phyloP scores from a whole-genome alignment of 2,113 vertebrate species.

The Ploceus nigricollis region DNA sequence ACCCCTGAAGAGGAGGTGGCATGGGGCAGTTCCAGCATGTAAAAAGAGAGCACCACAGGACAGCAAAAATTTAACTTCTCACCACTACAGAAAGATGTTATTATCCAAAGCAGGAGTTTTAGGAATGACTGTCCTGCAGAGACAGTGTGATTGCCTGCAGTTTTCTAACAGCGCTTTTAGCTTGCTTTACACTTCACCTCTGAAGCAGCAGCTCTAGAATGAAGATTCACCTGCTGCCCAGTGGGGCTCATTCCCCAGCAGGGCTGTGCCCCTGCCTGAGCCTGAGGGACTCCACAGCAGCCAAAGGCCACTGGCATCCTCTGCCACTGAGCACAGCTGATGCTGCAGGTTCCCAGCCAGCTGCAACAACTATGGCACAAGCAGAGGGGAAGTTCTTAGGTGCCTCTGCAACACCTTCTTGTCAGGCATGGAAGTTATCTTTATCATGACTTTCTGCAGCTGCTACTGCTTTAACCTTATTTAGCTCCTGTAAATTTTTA shows the following conservation, averaged over 20 bases:
- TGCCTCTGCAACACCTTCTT: neutral
- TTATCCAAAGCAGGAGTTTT: neutral
- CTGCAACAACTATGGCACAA: neutral
- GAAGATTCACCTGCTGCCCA: neutral
- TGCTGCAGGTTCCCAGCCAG: neutral
- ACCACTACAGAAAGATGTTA: neutral
- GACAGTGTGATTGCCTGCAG: neutral
- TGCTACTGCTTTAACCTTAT: neutral
- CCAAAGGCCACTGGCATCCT: neutral
- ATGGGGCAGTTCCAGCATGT: neutral
- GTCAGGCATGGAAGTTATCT: neutral
- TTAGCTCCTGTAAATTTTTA: neutral
- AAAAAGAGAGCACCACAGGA: neutral
- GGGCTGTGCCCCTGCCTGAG: neutral
- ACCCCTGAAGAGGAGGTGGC: neutral
- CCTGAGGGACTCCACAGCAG: neutral
- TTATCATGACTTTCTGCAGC: neutral
- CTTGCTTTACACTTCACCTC: neutral
- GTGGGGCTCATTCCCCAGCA: neutral
- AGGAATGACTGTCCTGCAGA: neutral
- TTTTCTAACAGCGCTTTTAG: neutral
- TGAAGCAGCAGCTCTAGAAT: neutral
- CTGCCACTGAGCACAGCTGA: neutral
- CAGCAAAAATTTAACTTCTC: neutral
- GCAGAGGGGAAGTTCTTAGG: neutral